These are phyloP conservation scores for Gallinago paraguaiae DNA, from an alignment of 2,113 vertebrate genomes.

Conservation along the genomic window DNA sequence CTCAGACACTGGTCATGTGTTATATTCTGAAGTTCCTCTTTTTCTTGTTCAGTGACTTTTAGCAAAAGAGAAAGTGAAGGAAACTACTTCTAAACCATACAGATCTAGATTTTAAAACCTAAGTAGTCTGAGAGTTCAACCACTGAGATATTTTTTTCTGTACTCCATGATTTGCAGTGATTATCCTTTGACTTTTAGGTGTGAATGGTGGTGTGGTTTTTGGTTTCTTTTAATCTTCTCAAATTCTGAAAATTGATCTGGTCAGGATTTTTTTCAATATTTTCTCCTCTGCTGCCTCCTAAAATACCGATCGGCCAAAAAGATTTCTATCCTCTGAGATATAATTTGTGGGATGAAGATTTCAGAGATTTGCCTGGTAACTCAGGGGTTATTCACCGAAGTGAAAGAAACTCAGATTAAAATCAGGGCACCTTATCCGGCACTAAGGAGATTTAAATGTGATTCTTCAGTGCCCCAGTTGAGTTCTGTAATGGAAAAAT, in stretches of 20 bases:
- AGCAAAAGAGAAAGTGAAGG: neutral
- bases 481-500: neutral
- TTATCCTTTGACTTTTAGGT: neutral
- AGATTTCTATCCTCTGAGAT: neutral
- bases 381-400: neutral
- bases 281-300: neutral
- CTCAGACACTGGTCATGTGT: neutral
- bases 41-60: neutral
- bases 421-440: neutral
- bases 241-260: neutral
- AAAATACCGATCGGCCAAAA: neutral
- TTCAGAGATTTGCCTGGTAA: neutral
- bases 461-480: neutral
- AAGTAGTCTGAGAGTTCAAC: neutral
- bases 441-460: neutral
- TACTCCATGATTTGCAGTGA: neutral
- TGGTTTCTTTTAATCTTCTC: neutral
- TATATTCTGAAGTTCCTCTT: neutral
- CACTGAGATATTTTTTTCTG: neutral
- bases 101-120: neutral
- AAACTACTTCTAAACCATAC: neutral
- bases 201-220: neutral
- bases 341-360: neutral
- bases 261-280: neutral
- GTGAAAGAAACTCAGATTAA: neutral